A percentile compares a stretch with the other conserved stretches of the same genome.
phyloP scores from a whole-genome alignment of 2,797 vertebrate species.

The Catharus ustulatus region DNA sequence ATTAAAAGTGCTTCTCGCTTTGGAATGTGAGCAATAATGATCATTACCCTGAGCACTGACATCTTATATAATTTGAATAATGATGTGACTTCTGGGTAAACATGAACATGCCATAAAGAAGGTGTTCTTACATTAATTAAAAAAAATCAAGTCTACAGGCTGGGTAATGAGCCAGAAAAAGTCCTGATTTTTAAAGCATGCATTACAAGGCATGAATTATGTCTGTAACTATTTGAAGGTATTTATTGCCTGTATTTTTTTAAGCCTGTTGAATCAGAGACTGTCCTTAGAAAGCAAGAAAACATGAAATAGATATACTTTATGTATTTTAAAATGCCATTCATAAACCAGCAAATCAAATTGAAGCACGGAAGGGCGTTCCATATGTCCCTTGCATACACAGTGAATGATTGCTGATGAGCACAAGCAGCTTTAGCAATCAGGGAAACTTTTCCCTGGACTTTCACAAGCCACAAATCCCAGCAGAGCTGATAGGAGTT shows the following conservation, averaged over 20 bases:
- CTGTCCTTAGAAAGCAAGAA: neutral
- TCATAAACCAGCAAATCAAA: neutral
- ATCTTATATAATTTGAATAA: constrained; percentile 75
- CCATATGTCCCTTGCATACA: neutral
- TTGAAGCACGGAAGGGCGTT: neutral
- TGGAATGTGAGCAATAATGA: constrained; percentile 59
- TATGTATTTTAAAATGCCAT: neutral
- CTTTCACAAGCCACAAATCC: neutral
- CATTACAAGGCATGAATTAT: constrained; percentile 64
- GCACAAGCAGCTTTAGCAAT: neutral
- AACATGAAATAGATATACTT: neutral
- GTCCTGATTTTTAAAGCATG: constrained; percentile 57
- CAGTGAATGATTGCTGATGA: neutral
- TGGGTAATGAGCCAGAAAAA: constrained; percentile 72
- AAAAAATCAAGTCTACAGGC: constrained; percentile 55
- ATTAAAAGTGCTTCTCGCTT: neutral
- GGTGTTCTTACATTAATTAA: constrained; percentile 72
- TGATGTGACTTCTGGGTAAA: constrained; percentile 74
- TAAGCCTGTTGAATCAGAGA: neutral
- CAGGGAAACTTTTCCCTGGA: neutral
- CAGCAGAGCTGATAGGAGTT: neutral
- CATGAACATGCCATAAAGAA: constrained; percentile 62
- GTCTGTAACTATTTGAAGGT: constrained; percentile 3
- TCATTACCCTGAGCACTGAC: constrained; percentile 54
- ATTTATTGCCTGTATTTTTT: neutral